Conservation (phyloP, 2,113 vertebrate species). For the Chitala chitala region DNA sequence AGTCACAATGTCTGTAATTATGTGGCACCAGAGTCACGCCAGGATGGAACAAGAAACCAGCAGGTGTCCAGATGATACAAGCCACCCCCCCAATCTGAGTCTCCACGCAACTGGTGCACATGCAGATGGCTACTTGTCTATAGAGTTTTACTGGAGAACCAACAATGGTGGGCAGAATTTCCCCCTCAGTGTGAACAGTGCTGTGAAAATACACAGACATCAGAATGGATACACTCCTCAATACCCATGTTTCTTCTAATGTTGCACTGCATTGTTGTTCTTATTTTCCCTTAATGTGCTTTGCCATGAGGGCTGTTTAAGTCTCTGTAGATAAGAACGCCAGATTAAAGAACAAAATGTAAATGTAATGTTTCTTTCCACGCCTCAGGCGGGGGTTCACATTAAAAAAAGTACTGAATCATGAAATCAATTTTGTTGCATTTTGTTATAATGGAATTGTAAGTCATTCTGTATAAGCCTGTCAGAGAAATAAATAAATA, state of each 20-base stretch:
- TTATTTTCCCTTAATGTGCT: background rate
- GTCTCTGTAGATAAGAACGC: background rate
- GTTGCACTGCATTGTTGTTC: background rate
- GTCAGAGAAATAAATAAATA: background rate
- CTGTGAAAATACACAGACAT: conserved; percentile 1
- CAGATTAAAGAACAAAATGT: conserved; percentile 12
- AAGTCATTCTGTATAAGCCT: background rate
- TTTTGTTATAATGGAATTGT: background rate
- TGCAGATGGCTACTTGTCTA: conserved; percentile 7
- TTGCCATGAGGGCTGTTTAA: background rate
- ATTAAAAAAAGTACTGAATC: conserved; percentile 10
- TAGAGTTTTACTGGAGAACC: background rate
- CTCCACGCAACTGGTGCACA: background rate
- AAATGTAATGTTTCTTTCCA: conserved; percentile 9
- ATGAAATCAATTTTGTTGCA: background rate
- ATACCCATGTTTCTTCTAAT: background rate
- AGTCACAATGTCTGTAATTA: conserved; percentile 12
- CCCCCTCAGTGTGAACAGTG: background rate
- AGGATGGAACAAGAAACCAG: background rate
- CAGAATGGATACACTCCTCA: background rate
- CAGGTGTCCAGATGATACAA: conserved; percentile 3
- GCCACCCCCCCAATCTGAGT: background rate
- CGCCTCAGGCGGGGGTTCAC: background rate
- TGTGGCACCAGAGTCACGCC: background rate
- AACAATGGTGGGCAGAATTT: background rate